Evolutionary conservation across 2,113 vertebrate species (phyloP), one percentile per base, ranked within the genome.

Genomic region (Salminus brasiliensis): DNA sequence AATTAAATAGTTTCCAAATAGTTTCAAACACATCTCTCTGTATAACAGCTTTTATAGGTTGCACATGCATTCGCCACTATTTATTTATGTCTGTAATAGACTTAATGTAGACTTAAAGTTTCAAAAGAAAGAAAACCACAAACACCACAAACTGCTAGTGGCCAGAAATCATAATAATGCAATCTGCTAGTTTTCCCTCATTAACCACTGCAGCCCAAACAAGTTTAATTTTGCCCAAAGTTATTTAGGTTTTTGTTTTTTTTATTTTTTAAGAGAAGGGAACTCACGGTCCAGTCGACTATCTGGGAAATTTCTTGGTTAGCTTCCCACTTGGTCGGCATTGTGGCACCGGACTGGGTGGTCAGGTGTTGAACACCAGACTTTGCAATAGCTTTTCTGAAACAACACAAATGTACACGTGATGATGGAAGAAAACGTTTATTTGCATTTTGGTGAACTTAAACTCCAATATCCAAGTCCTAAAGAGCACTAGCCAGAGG

Each of bases 211-310:
- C 18, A 66, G 45, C 29, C n/a, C n/a, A 49, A 6, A 34, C 25
- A 45, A 12, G 60, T 16, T 21, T 78, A 16, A 63, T 34, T 21
- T 21, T 34, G 60, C 5, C 69, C 11, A 25, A 32, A 59, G 16
- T 12, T 32, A 60, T 4, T n/a, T 27, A n/a, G n/a, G n/a, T n/a
- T n/a, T n/a, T n/a, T n/a, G n/a, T n/a, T n/a, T n/a, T n/a, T n/a
- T n/a, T n/a, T n/a, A n/a, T 18, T 3, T 60, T 45, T 32, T 30
- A 63, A 29, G 78, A 15, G 29, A 49, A 9, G 30, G 62, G 10
- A 45, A 95, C 97, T 97, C 90, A 99, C 97, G 0, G 88, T 97
- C 97, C 97, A 99, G 92, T 99, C 96, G 11, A 98, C 92, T 1
- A 89, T 93, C 90, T 89, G 95, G 85, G 89, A 93, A 32, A 95